Conservation (phyloP, 2,113 vertebrate genomes). For the Muntiacus reevesi region DNA sequence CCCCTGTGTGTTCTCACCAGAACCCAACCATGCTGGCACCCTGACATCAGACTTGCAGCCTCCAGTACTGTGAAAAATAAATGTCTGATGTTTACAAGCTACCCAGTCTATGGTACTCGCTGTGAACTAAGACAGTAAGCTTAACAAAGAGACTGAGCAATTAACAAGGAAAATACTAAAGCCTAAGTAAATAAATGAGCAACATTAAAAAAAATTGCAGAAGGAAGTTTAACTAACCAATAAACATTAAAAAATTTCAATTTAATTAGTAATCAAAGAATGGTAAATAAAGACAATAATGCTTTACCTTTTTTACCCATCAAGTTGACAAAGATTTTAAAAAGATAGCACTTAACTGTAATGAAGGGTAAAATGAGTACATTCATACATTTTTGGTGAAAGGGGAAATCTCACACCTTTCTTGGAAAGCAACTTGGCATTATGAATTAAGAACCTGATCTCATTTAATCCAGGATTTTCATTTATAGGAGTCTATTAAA, state of each 20-base stretch:
- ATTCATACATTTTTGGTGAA: background rate
- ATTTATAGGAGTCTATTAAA: background rate
- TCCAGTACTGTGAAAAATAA: background rate
- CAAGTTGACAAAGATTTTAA: background rate
- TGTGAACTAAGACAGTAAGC: background rate
- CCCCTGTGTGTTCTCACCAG: background rate
- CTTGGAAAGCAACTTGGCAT: background rate
- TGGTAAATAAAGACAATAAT: background rate
- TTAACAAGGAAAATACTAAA: background rate
- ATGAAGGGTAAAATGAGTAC: background rate
- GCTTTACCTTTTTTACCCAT: background rate
- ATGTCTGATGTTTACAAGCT: background rate
- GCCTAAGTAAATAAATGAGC: background rate
- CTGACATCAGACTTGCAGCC: background rate
- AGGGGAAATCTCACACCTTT: background rate
- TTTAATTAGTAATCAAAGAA: background rate
- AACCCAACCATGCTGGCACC: background rate
- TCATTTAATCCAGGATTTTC: background rate
- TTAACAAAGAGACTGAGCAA: background rate
- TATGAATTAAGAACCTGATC: background rate
- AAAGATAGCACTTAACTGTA: background rate
- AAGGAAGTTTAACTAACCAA: background rate
- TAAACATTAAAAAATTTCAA: background rate
- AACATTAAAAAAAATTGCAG: background rate
- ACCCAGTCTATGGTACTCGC: background rate